A percentile compares a stretch with the other conserved stretches of the same genome.
Conservation (phyloP, 2,888 invertebrate genomes). For the Drosophila prolongata region DNA sequence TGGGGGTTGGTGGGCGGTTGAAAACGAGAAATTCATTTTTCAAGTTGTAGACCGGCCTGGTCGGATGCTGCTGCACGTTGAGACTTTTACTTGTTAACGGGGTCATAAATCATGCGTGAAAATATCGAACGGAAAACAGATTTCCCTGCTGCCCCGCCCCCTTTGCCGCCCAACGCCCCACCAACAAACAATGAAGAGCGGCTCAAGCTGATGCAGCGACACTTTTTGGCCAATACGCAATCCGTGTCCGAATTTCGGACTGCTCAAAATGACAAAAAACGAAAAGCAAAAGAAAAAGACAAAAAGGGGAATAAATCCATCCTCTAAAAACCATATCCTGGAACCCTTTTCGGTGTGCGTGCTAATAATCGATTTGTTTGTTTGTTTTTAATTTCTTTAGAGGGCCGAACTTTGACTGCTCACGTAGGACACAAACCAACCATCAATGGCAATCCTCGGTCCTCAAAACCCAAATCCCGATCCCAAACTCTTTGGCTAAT, state of each 20-base stretch:
- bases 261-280: background rate
- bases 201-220: constrained; percentile 65
- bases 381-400: constrained; percentile 72
- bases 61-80: constrained; percentile 65
- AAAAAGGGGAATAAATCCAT: background rate
- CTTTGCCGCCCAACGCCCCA: background rate
- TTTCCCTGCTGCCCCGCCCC: constrained; percentile 50
- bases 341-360: constrained; percentile 44
- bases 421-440: constrained; percentile 32
- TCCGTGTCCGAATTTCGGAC: constrained; percentile 27
- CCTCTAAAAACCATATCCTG: background rate
- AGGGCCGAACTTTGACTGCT: constrained; percentile 45
- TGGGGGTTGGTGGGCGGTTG: constrained; percentile 36
- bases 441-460: constrained; percentile 1
- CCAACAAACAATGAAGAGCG: constrained; percentile 51
- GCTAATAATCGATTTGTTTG: constrained; percentile 77
- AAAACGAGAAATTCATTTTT: constrained; percentile 78
- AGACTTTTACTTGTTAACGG: constrained; percentile 80
- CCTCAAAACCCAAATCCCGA: constrained; percentile 1
- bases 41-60: constrained; percentile 54
- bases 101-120: constrained; percentile 78
- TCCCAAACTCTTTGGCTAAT: constrained; percentile 32
- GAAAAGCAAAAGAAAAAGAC: background rate
- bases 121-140: constrained; percentile 80
- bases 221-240: constrained; percentile 29